These are phyloP conservation scores for Nymphalis c-album DNA, from an alignment of 2,888 invertebrate species.

Conservation along the genomic window DNA sequence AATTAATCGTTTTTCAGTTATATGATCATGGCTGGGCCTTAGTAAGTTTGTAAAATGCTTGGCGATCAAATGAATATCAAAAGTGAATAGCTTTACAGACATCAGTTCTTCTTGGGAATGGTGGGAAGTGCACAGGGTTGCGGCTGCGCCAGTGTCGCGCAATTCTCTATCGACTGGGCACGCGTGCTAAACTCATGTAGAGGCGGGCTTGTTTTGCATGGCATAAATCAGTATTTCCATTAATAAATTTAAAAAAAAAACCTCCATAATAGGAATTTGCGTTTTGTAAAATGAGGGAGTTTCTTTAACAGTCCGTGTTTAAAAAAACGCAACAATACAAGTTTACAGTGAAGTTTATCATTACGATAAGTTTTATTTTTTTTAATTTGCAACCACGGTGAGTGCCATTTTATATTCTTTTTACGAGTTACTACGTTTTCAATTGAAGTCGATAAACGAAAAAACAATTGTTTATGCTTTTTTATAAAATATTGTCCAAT, in stretches of 20 bases:
- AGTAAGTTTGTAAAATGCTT: too few relatives aligned
- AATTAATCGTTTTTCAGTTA: too few relatives aligned
- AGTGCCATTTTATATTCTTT: constrained; percentile 51
- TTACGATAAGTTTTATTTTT: constrained; percentile 57
- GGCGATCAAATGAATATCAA: too few relatives aligned
- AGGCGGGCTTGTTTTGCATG: constrained; percentile 17
- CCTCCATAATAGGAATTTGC: background rate
- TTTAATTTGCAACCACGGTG: constrained; percentile 62
- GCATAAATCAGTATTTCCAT: background rate
- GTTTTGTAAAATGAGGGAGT: constrained; percentile 1
- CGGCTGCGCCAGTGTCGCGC: constrained; percentile 41
- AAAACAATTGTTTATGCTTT: background rate
- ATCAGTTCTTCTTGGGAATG: constrained; percentile 21
- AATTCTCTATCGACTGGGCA: constrained; percentile 37
- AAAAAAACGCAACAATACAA: constrained; percentile 12
- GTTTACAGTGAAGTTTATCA: constrained; percentile 28
- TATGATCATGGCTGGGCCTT: too few relatives aligned
- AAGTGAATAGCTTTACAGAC: too few relatives aligned
- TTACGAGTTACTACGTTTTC: constrained; percentile 17
- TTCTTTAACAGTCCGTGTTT: constrained; percentile 14
- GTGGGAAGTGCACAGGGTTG: constrained; percentile 42
- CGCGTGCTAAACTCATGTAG: constrained; percentile 31
- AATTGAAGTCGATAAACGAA: background rate
- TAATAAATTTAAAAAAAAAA: background rate
- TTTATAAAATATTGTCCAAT: too few relatives aligned